Base-by-base conservation (phyloP, 2,888 invertebrate genomes). In the Microctonus brassicae region DNA sequence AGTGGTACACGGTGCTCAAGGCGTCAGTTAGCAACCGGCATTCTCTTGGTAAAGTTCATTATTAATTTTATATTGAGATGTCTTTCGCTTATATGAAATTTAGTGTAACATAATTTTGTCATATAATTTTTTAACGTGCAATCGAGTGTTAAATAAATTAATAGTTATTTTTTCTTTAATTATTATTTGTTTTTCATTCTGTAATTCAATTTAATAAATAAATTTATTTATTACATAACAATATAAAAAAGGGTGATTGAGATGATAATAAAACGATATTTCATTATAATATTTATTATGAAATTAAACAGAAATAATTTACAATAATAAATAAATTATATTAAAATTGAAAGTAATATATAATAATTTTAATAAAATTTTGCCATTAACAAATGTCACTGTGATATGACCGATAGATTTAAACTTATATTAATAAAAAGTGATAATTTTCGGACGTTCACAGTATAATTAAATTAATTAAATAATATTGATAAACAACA, bases 21-120 rank as follows among this genome's bases (percentile, higher is more conserved):
- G 77, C 79, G 83, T 86, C 87, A 87, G 87, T 87, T 87, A 84
- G 87, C 85, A 87, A 87, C 86, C 86, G 86, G 86, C 86, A 78
- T 78, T 83, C 81, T 76, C 76, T 67, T 75, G 71, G 77, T 77
- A 72, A 71, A 76, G 79, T 75, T 74, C 78, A 47, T 47, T 47
- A 63, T 61, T 73, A 57, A 69, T 72, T 74, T 73, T 72, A 72
- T 29, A 62, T 64, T 42, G 34, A 62, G 62, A 69, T 76, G 36
- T 7, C 4, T 29, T 29, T 24, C 70, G 52, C 39, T 62, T 68
- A 53, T 75, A 77, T 80, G 76, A 83, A 81, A 82, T 80, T 73
- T 73, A 80, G 79, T 80, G 81, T 81, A 77, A 81, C 79, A 74
- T 78, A 80, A 72, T 75, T 61, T 75, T n/a, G 47, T 47, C 17